phyloP scores from a whole-genome alignment of 2,797 vertebrate genomes.

The Fratercula arctica region DNA sequence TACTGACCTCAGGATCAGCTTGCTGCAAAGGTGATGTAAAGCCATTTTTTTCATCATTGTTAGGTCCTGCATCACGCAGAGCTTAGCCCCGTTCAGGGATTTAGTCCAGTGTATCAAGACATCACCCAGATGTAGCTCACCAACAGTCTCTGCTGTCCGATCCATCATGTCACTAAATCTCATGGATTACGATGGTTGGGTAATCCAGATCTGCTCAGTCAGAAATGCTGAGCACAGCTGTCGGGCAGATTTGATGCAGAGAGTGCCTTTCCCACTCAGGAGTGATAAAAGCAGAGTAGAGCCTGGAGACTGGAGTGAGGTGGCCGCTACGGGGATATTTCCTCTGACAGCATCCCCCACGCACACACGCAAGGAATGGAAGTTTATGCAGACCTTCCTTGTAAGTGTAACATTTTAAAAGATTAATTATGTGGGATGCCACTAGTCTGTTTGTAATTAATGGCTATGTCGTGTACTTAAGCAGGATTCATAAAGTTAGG shows the following conservation, averaged over 20 bases:
- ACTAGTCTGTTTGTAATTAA: neutral
- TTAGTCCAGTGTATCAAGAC: constrained; percentile 6
- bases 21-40: constrained; percentile 10
- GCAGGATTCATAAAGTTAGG: neutral
- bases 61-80: neutral
- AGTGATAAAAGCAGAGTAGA: neutral
- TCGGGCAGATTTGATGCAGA: constrained; percentile 2
- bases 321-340: neutral
- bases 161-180: constrained; percentile 16
- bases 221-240: constrained; percentile 32
- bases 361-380: neutral
- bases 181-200: neutral
- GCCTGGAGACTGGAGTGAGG: neutral
- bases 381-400: neutral
- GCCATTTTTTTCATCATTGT: neutral
- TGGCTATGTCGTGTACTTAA: neutral
- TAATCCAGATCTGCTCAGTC: constrained; percentile 21
- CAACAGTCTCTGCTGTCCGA: neutral
- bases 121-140: neutral
- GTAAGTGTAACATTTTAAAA: neutral
- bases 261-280: neutral
- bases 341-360: neutral
- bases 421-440: neutral
- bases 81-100: constrained; percentile 4
- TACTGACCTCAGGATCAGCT: neutral